A percentile compares a stretch with the other conserved stretches of the same genome.
These are phyloP conservation scores for Drosophila pectinifera DNA, from an alignment of 1,140 invertebrate genomes.

Conservation along the genomic window DNA sequence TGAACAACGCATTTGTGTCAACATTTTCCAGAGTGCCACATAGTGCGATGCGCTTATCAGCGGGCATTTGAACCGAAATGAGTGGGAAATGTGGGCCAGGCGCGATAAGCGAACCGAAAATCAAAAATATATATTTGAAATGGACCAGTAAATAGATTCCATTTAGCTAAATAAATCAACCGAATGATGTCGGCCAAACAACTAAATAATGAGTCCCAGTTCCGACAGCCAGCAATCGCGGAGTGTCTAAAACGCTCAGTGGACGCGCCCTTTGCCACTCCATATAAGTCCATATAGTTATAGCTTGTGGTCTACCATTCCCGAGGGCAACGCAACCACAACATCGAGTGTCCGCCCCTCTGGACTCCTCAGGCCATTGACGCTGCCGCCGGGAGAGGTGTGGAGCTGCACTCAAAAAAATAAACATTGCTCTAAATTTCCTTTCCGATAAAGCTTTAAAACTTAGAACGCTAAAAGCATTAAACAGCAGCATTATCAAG, in stretches of 20 bases:
- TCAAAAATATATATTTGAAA: slow-evolving; percentile 30
- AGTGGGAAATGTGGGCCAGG: slow-evolving; percentile 55
- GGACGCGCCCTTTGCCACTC: slow-evolving; percentile 49
- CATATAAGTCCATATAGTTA: not conserved
- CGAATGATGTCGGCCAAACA: slow-evolving; percentile 45
- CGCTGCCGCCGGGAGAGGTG: slow-evolving; percentile 3
- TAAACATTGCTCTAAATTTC: not conserved
- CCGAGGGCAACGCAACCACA: slow-evolving; percentile 63
- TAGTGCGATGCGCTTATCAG: slow-evolving; percentile 50
- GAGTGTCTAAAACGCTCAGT: slow-evolving; percentile 42
- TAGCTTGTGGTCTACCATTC: slow-evolving; percentile 28
- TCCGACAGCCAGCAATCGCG: slow-evolving; percentile 33
- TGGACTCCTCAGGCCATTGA: not conserved
- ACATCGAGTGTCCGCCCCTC: slow-evolving; percentile 33
- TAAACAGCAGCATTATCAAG: too few relatives aligned
- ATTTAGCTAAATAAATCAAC: slow-evolving; percentile 48
- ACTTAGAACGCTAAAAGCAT: not conserved
- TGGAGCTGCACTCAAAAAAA: slow-evolving; percentile 8
- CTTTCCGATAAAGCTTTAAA: not conserved
- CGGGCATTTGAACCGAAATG: slow-evolving; percentile 6
- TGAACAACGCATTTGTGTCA: slow-evolving; percentile 67
- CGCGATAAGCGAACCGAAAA: slow-evolving; percentile 54
- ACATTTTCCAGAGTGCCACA: slow-evolving; percentile 54
- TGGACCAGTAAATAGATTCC: slow-evolving; percentile 48
- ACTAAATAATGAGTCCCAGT: slow-evolving; percentile 34